Conservation (phyloP, 1,140 invertebrate species). For the Brachystomella parvula region DNA sequence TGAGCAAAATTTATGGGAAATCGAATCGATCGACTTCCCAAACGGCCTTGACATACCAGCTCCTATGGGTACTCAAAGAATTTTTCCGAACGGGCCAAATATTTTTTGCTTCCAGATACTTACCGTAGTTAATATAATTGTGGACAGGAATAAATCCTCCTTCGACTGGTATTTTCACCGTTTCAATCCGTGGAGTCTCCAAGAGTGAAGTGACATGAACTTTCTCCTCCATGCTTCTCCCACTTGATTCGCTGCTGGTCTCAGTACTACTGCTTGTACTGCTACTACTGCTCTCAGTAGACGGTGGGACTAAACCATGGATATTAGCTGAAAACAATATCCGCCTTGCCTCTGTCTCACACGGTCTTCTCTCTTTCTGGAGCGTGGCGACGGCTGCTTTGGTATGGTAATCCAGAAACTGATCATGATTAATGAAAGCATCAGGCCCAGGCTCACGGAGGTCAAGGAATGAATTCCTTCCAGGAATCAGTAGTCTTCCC, state of each 20-base stretch:
- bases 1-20: no score
- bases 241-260: not conserved
- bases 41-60: no score
- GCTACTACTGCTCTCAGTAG: not conserved
- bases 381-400: conserved; percentile 28
- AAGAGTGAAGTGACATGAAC: not conserved
- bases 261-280: not conserved
- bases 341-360: not conserved
- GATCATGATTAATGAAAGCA: conserved; percentile 35
- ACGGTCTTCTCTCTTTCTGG: conserved; percentile 11
- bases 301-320: not conserved
- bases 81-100: not conserved
- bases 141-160: not conserved
- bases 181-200: not conserved
- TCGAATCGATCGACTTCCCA: no score
- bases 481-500: conserved; percentile 6
- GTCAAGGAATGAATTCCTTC: conserved; percentile 16
- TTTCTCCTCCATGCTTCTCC: not conserved
- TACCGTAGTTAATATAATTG: not conserved
- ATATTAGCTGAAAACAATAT: not conserved
- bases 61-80: no score
- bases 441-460: conserved; percentile 26
- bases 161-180: not conserved
- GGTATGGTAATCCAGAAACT: conserved; percentile 34
- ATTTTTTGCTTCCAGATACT: not conserved